Conservation (phyloP, 1,140 invertebrate species). For the Trichomalopsis sarcophagae region DNA sequence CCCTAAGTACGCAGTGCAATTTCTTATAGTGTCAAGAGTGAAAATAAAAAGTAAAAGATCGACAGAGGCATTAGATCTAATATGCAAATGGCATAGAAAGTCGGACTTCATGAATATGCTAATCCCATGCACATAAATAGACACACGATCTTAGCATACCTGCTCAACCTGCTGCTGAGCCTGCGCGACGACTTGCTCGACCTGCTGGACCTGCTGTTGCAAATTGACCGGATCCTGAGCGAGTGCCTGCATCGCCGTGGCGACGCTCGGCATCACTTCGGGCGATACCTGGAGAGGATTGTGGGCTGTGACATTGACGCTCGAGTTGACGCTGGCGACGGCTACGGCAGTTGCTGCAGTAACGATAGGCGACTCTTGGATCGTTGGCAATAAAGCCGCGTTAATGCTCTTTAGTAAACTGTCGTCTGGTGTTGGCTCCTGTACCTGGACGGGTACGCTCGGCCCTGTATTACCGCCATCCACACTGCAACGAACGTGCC, state of each 20-base stretch:
- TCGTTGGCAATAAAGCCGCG: constrained; percentile 71
- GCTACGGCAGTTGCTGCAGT: constrained; percentile 49
- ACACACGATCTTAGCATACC: constrained; percentile 9
- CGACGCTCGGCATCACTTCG: constrained; percentile 60
- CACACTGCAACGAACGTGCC: constrained; percentile 33
- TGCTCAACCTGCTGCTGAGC: constrained; percentile 73
- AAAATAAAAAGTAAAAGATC: too few species aligned
- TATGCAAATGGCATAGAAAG: too few species aligned
- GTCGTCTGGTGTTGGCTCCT: constrained; percentile 69
- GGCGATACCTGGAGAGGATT: constrained; percentile 64
- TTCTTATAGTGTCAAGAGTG: too few species aligned
- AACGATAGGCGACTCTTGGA: constrained; percentile 78
- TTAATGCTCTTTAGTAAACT: constrained; percentile 76
- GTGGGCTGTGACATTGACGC: constrained; percentile 58
- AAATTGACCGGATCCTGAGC: constrained; percentile 66
- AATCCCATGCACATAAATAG: too few species aligned
- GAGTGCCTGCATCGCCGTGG: constrained; percentile 31
- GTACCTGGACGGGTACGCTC: constrained; percentile 60
- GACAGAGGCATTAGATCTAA: too few species aligned
- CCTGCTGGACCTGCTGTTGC: constrained; percentile 71
- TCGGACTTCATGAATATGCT: too few species aligned
- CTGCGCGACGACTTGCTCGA: constrained; percentile 71
- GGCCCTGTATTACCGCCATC: constrained; percentile 57
- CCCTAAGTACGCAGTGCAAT: too few species aligned
- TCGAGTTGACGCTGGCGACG: constrained; percentile 46